Conservation (phyloP, 1,140 invertebrate genomes). For the Drosophila mayri region DNA sequence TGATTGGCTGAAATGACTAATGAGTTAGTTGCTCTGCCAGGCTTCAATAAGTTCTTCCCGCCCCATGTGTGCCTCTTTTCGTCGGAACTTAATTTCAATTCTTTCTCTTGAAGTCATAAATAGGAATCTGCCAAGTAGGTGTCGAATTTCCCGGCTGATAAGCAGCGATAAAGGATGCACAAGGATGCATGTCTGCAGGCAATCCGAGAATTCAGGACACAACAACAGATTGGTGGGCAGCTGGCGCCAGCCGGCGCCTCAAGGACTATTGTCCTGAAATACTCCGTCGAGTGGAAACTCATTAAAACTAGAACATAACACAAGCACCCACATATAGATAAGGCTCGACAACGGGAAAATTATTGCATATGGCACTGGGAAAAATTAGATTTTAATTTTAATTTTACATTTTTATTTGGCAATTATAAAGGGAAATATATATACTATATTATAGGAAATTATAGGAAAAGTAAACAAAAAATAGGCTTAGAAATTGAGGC, state of each 20-base stretch:
- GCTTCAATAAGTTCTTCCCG: conserved; percentile 25
- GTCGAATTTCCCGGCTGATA: conserved; percentile 32
- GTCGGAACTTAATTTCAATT: conserved; percentile 4
- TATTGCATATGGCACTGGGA: conserved; percentile 46
- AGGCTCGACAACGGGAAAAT: conserved; percentile 45
- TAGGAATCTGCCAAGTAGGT: conserved; percentile 32
- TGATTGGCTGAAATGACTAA: conserved; percentile 64
- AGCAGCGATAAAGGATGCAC: conserved; percentile 43
- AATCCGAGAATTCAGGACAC: conserved; percentile 37
- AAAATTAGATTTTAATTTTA: conserved; percentile 3
- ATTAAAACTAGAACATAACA: conserved; percentile 79
- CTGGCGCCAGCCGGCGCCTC: conserved; percentile 72
- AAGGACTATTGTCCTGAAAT: conserved; percentile 60
- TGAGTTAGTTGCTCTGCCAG: conserved; percentile 22
- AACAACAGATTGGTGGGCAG: conserved; percentile 49
- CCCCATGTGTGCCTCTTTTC: conserved; percentile 16
- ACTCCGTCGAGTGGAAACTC: conserved; percentile 69
- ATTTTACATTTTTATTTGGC: background rate
- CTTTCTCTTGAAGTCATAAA: conserved; percentile 12
- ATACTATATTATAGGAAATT: background rate
- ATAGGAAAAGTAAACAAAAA: background rate
- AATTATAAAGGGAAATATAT: background rate
- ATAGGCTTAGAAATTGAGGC: background rate
- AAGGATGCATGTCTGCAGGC: conserved; percentile 29
- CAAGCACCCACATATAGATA: conserved; percentile 44